phyloP scores from a whole-genome alignment of 2,888 invertebrate genomes.

The Operophtera brumata region DNA sequence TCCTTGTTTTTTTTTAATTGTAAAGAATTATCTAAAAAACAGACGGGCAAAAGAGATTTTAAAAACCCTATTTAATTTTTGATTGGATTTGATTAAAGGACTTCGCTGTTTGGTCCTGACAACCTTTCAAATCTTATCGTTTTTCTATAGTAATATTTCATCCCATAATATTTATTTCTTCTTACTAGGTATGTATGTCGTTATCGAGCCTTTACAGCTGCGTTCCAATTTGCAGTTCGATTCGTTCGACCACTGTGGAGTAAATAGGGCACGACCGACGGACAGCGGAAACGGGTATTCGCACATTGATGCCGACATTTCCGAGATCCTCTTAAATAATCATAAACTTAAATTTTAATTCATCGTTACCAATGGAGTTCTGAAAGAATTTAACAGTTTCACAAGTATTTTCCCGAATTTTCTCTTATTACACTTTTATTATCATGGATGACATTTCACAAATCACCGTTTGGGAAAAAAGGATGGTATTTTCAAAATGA shows the following conservation, averaged over 20 bases:
- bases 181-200: background rate
- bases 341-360: conserved; percentile 7
- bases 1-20: too few species aligned
- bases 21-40: too few species aligned
- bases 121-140: too few species aligned
- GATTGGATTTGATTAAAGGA: too few species aligned
- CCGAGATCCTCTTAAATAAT: conserved; percentile 9
- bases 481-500: too few species aligned
- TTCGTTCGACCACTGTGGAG: conserved; percentile 13
- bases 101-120: too few species aligned
- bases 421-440: background rate
- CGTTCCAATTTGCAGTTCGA: conserved; percentile 21
- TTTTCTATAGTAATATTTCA: background rate
- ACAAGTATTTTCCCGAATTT: background rate
- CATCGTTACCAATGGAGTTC: background rate
- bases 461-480: too few species aligned
- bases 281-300: conserved; percentile 12
- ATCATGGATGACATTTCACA: too few species aligned
- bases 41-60: too few species aligned
- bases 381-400: background rate
- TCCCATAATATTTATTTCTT: background rate
- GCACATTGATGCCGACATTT: conserved; percentile 15
- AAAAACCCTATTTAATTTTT: too few species aligned
- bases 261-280: conserved; percentile 11
- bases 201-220: conserved; percentile 3